phyloP scores from a whole-genome alignment of 2,797 vertebrate species.

The Myotis myotis region DNA sequence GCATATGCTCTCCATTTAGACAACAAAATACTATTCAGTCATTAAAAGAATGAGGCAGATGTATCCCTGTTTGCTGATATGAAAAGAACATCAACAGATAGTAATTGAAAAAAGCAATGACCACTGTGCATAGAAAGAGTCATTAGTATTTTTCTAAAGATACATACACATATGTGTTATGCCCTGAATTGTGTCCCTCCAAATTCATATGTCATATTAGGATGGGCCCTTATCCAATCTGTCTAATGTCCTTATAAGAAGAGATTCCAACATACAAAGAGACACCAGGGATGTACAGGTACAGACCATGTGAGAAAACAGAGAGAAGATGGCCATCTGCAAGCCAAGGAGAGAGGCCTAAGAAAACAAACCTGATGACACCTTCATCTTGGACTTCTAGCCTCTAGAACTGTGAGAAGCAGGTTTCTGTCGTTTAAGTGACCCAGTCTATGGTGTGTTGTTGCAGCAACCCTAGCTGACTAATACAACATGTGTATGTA shows the following conservation, averaged over 20 bases:
- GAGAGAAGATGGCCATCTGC: not conserved
- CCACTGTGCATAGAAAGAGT: not conserved
- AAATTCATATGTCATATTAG: not conserved
- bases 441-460: not conserved
- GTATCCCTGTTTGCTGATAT: not conserved
- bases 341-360: not conserved
- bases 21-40: not conserved
- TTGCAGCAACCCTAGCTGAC: not conserved
- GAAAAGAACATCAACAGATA: not conserved
- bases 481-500: too few species aligned
- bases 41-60: not conserved
- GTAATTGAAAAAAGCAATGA: not conserved
- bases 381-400: not conserved
- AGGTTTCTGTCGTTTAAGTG: not conserved
- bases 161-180: not conserved
- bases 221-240: not conserved
- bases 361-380: not conserved
- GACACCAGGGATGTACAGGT: not conserved
- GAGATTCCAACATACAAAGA: not conserved
- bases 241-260: not conserved
- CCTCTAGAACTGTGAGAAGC: not conserved
- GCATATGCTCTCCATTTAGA: not conserved
- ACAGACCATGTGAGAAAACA: not conserved
- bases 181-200: not conserved
- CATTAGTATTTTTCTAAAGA: not conserved